These are phyloP conservation scores for Heterotis niloticus DNA, from an alignment of 2,113 vertebrate genomes.

Conservation along the genomic window DNA sequence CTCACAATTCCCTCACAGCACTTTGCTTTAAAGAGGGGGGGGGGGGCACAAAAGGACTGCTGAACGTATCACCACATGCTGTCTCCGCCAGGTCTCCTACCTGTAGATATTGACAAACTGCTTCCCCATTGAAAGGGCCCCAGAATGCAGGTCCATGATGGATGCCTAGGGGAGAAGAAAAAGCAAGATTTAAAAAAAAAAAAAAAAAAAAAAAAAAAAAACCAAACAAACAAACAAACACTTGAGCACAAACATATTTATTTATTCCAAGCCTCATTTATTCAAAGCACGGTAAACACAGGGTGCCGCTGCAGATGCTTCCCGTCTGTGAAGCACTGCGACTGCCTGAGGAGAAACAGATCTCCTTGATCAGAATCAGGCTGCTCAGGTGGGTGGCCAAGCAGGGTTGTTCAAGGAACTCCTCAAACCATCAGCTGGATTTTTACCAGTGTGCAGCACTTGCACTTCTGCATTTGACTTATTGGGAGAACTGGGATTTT, in stretches of 20 bases:
- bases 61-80: background rate
- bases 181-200: background rate
- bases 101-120: constrained; percentile 96
- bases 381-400: no score
- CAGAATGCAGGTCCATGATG: constrained; percentile 91
- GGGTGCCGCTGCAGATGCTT: no score
- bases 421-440: no score
- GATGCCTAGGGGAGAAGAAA: constrained; percentile 74
- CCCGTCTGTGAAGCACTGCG: no score
- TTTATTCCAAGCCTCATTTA: background rate
- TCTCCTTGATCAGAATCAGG: no score
- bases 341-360: no score
- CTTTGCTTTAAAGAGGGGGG: background rate
- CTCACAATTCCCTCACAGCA: background rate
- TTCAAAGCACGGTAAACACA: background rate
- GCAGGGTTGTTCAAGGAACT: no score
- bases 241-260: background rate
- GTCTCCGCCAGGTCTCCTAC: constrained; percentile 55
- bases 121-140: constrained; percentile 87
- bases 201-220: no score
- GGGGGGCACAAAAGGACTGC: background rate
- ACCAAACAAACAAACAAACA: background rate
- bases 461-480: no score
- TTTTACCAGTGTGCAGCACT: no score
- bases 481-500: no score